Evolutionary conservation across 2,113 vertebrate species (phyloP).

Genomic region (Echinops telfairi): DNA sequence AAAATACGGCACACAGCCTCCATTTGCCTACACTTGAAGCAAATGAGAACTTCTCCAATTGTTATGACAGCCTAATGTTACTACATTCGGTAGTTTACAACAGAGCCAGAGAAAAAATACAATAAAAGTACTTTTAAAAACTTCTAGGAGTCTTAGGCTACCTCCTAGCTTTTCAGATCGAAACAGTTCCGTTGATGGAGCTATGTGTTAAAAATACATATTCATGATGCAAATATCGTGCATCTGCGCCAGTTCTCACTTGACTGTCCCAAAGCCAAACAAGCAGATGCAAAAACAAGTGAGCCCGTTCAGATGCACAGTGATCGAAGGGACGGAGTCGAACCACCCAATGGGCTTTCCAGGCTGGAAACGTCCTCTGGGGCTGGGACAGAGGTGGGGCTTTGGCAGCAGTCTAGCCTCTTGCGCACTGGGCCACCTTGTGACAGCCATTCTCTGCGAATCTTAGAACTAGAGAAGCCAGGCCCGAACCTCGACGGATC

Average conservation of each 20-base stretch:
- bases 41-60: slow-evolving; percentile 83
- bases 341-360: too few relatives aligned
- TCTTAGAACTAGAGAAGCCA: slow-evolving; percentile 47
- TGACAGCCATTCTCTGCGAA: slow-evolving; percentile 42
- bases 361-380: too few relatives aligned
- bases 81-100: slow-evolving; percentile 71
- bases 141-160: slow-evolving; percentile 33
- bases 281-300: too few relatives aligned
- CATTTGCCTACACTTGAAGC: slow-evolving; percentile 83
- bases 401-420: too few relatives aligned
- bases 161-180: slow-evolving; percentile 29
- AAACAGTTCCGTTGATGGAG: slow-evolving; percentile 67
- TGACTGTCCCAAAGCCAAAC: slow-evolving; percentile 9
- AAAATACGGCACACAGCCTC: slow-evolving; percentile 79
- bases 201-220: slow-evolving; percentile 49
- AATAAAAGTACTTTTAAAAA: neutral
- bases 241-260: slow-evolving; percentile 52
- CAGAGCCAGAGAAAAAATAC: neutral
- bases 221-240: slow-evolving; percentile 58
- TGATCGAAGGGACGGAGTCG: too few relatives aligned
- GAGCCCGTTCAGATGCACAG: too few relatives aligned
- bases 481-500: slow-evolving; percentile 16
- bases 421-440: too few relatives aligned
- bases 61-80: slow-evolving; percentile 69
- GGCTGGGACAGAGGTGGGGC: too few relatives aligned